A percentile compares a stretch with the other conserved stretches of the same genome.
Conservation (phyloP, 1,140 invertebrate genomes). For the Panagrolaimus sp. region DNA sequence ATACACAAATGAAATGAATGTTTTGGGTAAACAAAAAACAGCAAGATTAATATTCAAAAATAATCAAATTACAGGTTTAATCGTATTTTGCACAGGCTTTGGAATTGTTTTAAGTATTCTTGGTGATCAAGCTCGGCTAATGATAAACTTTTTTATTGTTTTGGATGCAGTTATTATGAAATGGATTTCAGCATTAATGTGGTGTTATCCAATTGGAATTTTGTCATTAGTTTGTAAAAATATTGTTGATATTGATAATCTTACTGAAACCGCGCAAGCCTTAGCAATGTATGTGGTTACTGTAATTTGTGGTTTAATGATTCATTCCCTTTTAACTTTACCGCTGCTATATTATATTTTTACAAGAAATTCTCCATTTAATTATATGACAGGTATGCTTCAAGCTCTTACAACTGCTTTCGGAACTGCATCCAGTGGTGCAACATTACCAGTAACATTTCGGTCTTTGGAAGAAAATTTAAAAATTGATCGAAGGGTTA, state of each 20-base stretch:
- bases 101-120: slow-evolving; percentile 64
- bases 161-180: slow-evolving; percentile 64
- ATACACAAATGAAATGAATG: slow-evolving; percentile 62
- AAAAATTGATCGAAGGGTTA: slow-evolving; percentile 67
- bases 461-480: slow-evolving; percentile 64
- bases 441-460: slow-evolving; percentile 87
- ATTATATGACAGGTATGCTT: slow-evolving; percentile 74
- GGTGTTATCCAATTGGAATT: slow-evolving; percentile 85
- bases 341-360: slow-evolving; percentile 48
- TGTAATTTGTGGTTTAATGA: slow-evolving; percentile 75
- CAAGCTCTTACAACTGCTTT: slow-evolving; percentile 84
- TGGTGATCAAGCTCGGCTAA: slow-evolving; percentile 59
- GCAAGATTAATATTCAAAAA: slow-evolving; percentile 20
- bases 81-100: slow-evolving; percentile 64
- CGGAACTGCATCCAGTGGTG: slow-evolving; percentile 79
- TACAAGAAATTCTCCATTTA: slow-evolving; percentile 65
- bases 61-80: slow-evolving; percentile 61
- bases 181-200: slow-evolving; percentile 76
- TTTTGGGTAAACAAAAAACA: slow-evolving; percentile 56
- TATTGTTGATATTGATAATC: slow-evolving; percentile 78
- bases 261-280: slow-evolving; percentile 73
- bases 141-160: slow-evolving; percentile 63
- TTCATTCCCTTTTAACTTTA: slow-evolving; percentile 71
- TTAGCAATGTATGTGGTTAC: slow-evolving; percentile 85
- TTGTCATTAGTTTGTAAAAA: slow-evolving; percentile 81